Evolutionary conservation across 2,113 vertebrate species (phyloP).

Genomic region (Xenotilapia leptura): DNA sequence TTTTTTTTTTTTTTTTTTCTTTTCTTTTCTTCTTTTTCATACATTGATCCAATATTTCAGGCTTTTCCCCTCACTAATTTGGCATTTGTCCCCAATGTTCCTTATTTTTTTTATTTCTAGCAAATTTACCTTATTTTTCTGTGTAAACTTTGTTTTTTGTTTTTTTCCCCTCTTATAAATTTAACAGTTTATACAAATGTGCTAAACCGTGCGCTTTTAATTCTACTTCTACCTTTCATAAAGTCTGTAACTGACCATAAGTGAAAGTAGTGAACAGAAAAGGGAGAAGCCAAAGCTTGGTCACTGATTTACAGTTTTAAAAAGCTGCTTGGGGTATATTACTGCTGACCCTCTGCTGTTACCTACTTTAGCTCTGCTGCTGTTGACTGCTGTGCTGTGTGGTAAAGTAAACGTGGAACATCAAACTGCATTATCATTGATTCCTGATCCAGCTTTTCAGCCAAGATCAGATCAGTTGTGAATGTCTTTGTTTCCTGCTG

Average conservation of each 20-base stretch:
- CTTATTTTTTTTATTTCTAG: neutral
- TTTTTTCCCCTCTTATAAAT: neutral
- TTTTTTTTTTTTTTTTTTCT: neutral
- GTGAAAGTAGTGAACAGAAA: neutral
- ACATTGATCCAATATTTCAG: neutral
- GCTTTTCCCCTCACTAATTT: neutral
- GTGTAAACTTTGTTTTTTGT: neutral
- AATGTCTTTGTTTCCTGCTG: neutral
- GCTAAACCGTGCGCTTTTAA: rapidly evolving
- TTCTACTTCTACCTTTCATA: neutral
- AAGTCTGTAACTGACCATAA: neutral
- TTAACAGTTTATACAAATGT: neutral
- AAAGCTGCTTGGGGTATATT: neutral
- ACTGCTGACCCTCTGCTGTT: neutral
- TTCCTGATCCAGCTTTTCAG: neutral
- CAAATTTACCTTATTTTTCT: neutral
- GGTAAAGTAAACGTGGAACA: neutral
- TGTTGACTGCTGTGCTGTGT: neutral
- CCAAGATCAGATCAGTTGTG: neutral
- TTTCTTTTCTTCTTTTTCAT: neutral
- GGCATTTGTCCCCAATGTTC: neutral
- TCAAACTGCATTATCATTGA: neutral
- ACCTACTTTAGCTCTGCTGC: neutral
- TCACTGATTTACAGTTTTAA: neutral
- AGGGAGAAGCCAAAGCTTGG: neutral